Percentiles rank a stretch among this genome's conserved stretches.
Conservation (phyloP, 92 coral and sea anemone species). For the Ricordea florida region DNA sequence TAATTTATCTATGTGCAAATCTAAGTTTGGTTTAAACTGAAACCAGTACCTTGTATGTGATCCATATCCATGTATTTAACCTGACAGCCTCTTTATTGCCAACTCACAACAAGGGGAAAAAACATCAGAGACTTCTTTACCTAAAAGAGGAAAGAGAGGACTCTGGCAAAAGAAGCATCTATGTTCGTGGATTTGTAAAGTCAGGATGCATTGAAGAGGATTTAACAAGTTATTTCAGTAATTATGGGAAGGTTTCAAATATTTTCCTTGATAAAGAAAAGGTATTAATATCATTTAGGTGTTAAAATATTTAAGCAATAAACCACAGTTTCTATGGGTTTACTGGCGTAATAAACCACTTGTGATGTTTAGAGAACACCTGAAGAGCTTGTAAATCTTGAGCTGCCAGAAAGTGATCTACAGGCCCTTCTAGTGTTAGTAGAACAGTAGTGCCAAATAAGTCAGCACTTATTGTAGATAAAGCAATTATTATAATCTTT, state of each 20-base stretch:
- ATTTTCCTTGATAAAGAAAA: constrained; percentile 93
- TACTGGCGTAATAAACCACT: too few relatives aligned
- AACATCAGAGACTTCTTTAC: constrained; percentile 76
- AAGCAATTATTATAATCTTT: too few relatives aligned
- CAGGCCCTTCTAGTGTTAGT: too few relatives aligned
- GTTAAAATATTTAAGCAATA: neutral
- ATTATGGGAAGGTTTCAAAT: constrained; percentile 75
- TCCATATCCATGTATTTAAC: neutral
- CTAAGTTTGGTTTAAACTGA: too few relatives aligned
- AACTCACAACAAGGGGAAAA: constrained; percentile 87
- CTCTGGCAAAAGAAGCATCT: constrained; percentile 67
- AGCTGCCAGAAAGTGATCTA: too few relatives aligned
- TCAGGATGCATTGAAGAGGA: constrained; percentile 78
- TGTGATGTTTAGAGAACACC: too few relatives aligned
- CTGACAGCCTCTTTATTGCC: constrained; percentile 62
- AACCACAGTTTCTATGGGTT: too few relatives aligned
- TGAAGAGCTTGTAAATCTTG: too few relatives aligned
- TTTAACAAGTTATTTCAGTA: constrained; percentile 60
- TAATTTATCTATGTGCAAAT: too few relatives aligned
- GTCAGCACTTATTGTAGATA: too few relatives aligned
- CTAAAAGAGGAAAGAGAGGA: constrained; percentile 54
- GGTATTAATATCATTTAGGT: constrained; percentile 38
- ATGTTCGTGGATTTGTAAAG: constrained; percentile 78
- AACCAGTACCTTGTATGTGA: neutral
- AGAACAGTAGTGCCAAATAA: too few relatives aligned